Evolutionary conservation across 2,888 invertebrate genomes (phyloP), one percentile per base, ranked within the genome.

Genomic region (Alloplasta piceator): DNA sequence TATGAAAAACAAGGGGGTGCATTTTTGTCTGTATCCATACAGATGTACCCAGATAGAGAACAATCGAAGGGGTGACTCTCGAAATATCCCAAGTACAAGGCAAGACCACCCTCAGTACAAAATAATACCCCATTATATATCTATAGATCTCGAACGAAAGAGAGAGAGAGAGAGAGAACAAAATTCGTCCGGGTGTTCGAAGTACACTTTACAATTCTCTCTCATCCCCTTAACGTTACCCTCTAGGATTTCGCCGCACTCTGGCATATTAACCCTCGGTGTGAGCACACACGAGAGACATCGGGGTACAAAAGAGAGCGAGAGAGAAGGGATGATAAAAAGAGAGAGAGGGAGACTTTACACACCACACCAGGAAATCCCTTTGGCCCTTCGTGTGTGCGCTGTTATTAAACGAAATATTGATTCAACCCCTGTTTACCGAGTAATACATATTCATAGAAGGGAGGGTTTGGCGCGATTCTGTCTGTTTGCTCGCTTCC

Each of bases 391-490:
- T 85, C 83, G 81, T 83, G 83, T 83, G 82, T 82, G 86, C 87
- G 85, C 86, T 90, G 89, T 92, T 91, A 92, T 92, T 91, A 92
- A 92, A 91, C 90, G 91, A 91, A 91, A 91, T 91, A 92, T 92
- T 92, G 92, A 92, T 92, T 92, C 91, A 90, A 91, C 87, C 90
- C 90, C 90, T 92, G 91, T 92, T 92, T 92, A 91, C 91, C 87
- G 86, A 91, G 89, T 91, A 90, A 92, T 92, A 89, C 91, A 91
- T 92, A 92, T 91, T 91, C 92, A 92, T 92, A 88, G 74, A 64
- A 16, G 41, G n/a, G 61, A 41, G 89, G 88, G 87, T 87, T 87
- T 87, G 86, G 87, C 86, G 88, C 82, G 83, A 88, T 90, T 89
- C 89, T 86, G 88, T 90, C 89, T 89, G 88, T 91, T 89, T 90